Conservation (phyloP, 2,113 vertebrate genomes). For the Sceloporus undulatus region DNA sequence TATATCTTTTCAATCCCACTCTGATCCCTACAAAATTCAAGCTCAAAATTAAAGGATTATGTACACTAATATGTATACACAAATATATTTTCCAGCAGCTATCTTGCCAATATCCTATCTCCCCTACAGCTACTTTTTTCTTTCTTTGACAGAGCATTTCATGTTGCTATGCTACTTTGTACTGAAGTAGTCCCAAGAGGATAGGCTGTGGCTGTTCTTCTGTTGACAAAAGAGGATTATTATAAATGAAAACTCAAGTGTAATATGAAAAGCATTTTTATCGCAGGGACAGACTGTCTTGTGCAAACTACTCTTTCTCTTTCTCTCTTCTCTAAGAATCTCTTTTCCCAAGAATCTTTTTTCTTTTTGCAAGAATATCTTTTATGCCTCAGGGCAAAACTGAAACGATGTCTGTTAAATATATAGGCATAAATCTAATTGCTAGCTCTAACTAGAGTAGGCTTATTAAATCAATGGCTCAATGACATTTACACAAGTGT, state of each 20-base stretch:
- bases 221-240: neutral
- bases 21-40: slow-evolving; percentile 34
- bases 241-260: neutral
- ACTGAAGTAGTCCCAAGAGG: neutral
- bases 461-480: too few relatives aligned
- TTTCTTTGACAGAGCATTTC: slow-evolving; percentile 7
- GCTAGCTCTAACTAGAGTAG: too few relatives aligned
- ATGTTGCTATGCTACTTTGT: neutral
- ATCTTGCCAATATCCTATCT: slow-evolving; percentile 7
- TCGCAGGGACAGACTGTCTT: neutral
- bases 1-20: slow-evolving; percentile 12
- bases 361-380: neutral
- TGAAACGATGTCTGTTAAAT: neutral
- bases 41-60: slow-evolving; percentile 31
- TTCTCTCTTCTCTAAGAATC: neutral
- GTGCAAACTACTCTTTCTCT: neutral
- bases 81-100: slow-evolving; percentile 36
- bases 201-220: neutral
- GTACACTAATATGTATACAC: slow-evolving; percentile 11
- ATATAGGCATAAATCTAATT: too few relatives aligned
- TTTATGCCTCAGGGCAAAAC: neutral
- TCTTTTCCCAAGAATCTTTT: neutral
- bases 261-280: neutral
- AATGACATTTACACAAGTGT: too few relatives aligned
- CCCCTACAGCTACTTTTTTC: neutral